Base-by-base conservation (phyloP, 2,113 vertebrate genomes). In the Oncorhynchus mykiss region DNA sequence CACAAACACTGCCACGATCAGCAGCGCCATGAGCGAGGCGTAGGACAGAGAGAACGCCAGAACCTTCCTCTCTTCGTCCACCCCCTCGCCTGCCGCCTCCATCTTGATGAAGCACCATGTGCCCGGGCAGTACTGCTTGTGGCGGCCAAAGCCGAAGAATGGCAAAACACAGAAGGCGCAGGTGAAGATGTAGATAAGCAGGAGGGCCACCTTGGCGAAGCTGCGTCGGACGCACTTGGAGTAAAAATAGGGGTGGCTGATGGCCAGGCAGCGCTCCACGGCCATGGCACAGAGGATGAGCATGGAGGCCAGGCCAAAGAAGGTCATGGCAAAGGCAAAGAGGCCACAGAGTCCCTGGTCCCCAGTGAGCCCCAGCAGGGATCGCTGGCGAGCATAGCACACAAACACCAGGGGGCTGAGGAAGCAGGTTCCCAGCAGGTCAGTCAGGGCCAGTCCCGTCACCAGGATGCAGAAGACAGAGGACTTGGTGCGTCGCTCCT, bases 51-150 rank as follows among this genome's bases (percentile, higher is more conserved):
- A 97, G 87, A 96, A 97, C 67, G 94, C 94, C 13, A 91, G 80
- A 22, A 90, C 87, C 0, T 81, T 45, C n/a, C 1, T 14, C 73
- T 80, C 80, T 20, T 75, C 79, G 0, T 83, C 85, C 1, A 79
- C 78, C 1, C 59, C 57, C 22, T 82, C 77, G 13, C 70, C 75
- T 0, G 68, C 49, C 0, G 91, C 85, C 13, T 94, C 93, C 96
- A 97, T 94, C 74, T 93, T 89, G 45, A 97, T 94, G 78, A 95
- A 97, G 76, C 96, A 97, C 96, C 96, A 97, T 0, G 95, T 97
- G 2, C 96, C 96, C 0, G 96, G 96, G 67, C 95, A 96, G 73
- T 96, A 97, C 88, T 96, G 95, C 77, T 95, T 92, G 83, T 95
- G 94, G 5, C 90, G 89, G 3, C 96, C 96, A 0, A 92, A 86